Conservation (phyloP, 2,113 vertebrate species). For the Sinocyclocheilus anophthalmus region DNA sequence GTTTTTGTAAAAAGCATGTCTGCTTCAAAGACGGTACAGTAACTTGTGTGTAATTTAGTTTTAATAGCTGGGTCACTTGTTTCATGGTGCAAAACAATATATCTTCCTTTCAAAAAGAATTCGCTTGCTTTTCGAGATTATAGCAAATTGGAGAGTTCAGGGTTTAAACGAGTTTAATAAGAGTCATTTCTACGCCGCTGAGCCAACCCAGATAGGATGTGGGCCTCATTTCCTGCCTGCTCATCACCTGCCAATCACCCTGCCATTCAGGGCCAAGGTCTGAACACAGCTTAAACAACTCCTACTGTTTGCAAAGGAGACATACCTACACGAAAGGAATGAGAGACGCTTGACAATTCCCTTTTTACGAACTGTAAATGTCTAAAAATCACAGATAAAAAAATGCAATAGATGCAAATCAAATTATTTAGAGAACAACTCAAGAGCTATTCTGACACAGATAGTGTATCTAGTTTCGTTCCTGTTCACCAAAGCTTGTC, state of each 20-base stretch:
- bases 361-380: not conserved
- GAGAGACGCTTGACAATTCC: not conserved
- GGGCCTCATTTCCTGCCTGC: slow-evolving; percentile 60
- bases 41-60: not conserved
- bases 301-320: slow-evolving; percentile 23
- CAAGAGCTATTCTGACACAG: not conserved
- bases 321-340: not conserved
- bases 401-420: not conserved
- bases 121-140: slow-evolving; percentile 15
- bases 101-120: slow-evolving; percentile 10
- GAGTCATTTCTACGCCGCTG: slow-evolving; percentile 38
- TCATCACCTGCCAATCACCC: slow-evolving; percentile 54
- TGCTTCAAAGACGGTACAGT: not conserved
- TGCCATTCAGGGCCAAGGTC: slow-evolving; percentile 42
- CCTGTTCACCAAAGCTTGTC: slow-evolving; percentile 16
- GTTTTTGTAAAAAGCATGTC: not conserved
- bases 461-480: not conserved
- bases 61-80: slow-evolving; percentile 14
- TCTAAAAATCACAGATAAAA: not conserved
- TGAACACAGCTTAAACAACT: slow-evolving; percentile 17
- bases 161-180: slow-evolving; percentile 18
- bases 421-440: not conserved
- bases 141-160: slow-evolving; percentile 6
- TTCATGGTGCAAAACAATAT: slow-evolving; percentile 15
- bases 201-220: slow-evolving; percentile 44